Evolutionary conservation across 2,888 invertebrate species (phyloP), one percentile per base, ranked within the genome.

Genomic region (Melikaiella ostensackeni): DNA sequence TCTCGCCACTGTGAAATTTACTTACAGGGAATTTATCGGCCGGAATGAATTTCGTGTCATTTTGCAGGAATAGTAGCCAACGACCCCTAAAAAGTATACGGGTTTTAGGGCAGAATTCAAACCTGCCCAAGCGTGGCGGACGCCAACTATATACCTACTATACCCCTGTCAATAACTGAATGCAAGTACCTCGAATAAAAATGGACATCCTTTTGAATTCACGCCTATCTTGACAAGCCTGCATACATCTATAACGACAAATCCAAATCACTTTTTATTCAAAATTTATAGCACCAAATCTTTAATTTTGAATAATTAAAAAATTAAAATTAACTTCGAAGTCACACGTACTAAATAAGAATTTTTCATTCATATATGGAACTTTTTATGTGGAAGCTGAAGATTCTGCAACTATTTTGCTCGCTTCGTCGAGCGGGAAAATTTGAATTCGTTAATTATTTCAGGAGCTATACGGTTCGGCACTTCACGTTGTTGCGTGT

Each of bases 391-490:
- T 11, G 21, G 6, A 50, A 46, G 46, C 19, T 19, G 46, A 4
- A 8, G 64, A 2, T 66, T 66, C 8, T 38, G 7, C 11, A 70
- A 70, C 70, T 70, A 46, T 70, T 70, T 50, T 79, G 74, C 57
- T 76, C 66, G 50, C 70, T 74, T 74, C 76, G 77, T 59, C 81
- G 75, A 77, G 79, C 77, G 80, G 77, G 79, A 82, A 83, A 81
- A 79, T 81, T 80, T 77, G 79, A 84, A 85, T 88, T 88, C 88
- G 88, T 90, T 91, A 91, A 91, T 91, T 90, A 91, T 91, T 90
- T 88, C 88, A 84, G 84, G 83, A 82, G 80, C 83, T 86, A 86
- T 83, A 79, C 81, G 83, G 81, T 82, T 84, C 82, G 79, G 81
- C 84, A 83, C 81, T 84, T 82, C 78, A 77, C 80, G 81, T 30